Evolutionary conservation across 2,888 invertebrate genomes (phyloP).

Genomic region (Cephus nigrinus): DNA sequence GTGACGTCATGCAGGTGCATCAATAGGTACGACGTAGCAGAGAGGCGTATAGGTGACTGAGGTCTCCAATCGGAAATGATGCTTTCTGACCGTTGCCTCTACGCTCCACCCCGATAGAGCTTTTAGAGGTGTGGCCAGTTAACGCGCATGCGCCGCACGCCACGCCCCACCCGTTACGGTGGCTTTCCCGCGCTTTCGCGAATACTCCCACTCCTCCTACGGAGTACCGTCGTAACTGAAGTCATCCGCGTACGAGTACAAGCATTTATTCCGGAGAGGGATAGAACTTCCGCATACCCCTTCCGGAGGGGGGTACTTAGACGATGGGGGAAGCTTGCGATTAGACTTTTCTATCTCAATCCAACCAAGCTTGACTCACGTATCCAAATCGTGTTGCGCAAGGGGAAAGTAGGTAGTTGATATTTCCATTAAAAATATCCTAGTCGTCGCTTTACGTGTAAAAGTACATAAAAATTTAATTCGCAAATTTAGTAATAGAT

Average conservation of each 20-base stretch:
- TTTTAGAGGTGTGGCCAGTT: slow-evolving; percentile 58
- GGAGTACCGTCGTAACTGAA: background rate
- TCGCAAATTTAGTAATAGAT: background rate
- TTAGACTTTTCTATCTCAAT: background rate
- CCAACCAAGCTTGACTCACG: background rate
- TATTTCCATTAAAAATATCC: background rate
- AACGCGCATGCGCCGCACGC: slow-evolving; percentile 57
- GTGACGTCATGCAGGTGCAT: slow-evolving; percentile 60
- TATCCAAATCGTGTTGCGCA: background rate
- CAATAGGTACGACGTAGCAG: slow-evolving; percentile 41
- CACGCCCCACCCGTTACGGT: slow-evolving; percentile 47
- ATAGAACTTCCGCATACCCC: background rate
- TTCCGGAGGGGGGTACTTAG: background rate
- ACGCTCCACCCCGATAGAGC: slow-evolving; percentile 58
- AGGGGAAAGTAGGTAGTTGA: background rate
- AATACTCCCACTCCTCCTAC: background rate
- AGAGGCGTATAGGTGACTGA: slow-evolving; percentile 51
- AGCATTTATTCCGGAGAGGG: background rate
- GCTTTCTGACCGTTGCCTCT: slow-evolving; percentile 45
- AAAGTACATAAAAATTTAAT: background rate
- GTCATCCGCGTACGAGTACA: background rate
- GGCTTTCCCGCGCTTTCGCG: slow-evolving; percentile 48
- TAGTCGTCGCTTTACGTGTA: background rate
- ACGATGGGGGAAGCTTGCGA: background rate
- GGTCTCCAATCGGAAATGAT: slow-evolving; percentile 59